Percentiles rank a stretch among this genome's conserved stretches.
These are phyloP conservation scores for Stenichneumon culpator DNA, from an alignment of 2,888 invertebrate species.

Conservation along the genomic window DNA sequence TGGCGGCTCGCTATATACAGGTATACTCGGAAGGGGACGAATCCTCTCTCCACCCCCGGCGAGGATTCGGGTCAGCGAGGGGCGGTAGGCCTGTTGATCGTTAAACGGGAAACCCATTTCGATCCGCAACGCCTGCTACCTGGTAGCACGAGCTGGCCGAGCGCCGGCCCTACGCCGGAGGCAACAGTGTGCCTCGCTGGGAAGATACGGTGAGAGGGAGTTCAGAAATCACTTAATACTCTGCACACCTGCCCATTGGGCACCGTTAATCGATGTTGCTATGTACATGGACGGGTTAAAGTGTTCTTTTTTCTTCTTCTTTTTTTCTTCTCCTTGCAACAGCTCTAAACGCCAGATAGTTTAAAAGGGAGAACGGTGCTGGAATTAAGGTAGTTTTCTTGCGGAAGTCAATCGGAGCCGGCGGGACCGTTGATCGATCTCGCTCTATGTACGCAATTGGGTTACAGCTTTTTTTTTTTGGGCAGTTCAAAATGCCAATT, in stretches of 20 bases:
- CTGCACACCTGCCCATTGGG: conserved; percentile 45
- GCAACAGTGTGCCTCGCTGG: conserved; percentile 46
- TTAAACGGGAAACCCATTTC: conserved; percentile 67
- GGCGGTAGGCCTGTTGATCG: conserved; percentile 77
- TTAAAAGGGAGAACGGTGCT: background rate
- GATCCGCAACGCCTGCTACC: conserved; percentile 60
- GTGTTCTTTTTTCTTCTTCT: background rate
- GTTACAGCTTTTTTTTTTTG: background rate
- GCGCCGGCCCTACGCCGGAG: conserved; percentile 39
- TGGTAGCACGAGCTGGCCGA: conserved; percentile 10
- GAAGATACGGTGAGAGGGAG: background rate
- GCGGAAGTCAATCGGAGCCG: background rate
- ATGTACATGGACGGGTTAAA: conserved; percentile 45
- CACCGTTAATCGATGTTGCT: conserved; percentile 54
- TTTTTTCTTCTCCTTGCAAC: conserved; percentile 3
- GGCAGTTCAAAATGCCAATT: background rate
- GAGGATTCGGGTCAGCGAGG: conserved; percentile 76
- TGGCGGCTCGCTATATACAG: background rate
- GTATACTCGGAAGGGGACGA: background rate
- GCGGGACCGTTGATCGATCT: background rate
- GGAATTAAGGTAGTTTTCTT: background rate
- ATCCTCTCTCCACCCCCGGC: conserved; percentile 64
- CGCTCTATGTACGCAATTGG: background rate
- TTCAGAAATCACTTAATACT: conserved; percentile 59
- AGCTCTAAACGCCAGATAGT: background rate